A percentile compares a stretch with the other conserved stretches of the same genome.
Evolutionary conservation across 2,888 invertebrate genomes (phyloP).

Genomic region (Leucozona laternaria): DNA sequence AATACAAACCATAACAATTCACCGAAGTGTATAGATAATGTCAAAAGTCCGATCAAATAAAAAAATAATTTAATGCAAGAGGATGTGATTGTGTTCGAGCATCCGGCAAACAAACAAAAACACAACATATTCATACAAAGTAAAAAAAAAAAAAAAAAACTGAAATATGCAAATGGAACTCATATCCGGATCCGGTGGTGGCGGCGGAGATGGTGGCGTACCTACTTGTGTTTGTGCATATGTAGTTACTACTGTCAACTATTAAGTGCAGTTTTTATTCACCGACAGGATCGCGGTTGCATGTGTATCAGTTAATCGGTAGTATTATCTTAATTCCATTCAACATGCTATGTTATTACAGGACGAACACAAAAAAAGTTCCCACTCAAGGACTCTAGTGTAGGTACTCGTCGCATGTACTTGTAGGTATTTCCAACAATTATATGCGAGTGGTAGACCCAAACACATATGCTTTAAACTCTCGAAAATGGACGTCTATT

Average conservation of each 20-base stretch:
- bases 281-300: constrained; percentile 51
- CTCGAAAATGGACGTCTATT: constrained; percentile 39
- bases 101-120: constrained; percentile 39
- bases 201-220: background rate
- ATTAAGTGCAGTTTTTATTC: constrained; percentile 56
- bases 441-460: constrained; percentile 43
- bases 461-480: constrained; percentile 50
- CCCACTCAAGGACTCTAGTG: constrained; percentile 40
- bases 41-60: constrained; percentile 50
- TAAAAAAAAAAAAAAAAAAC: constrained; percentile 13
- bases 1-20: constrained; percentile 42
- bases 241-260: constrained; percentile 12
- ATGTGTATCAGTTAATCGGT: constrained; percentile 69
- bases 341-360: constrained; percentile 65
- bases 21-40: constrained; percentile 46
- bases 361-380: constrained; percentile 34
- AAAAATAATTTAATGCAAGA: constrained; percentile 30
- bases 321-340: constrained; percentile 74
- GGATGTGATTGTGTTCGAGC: constrained; percentile 54
- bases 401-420: constrained; percentile 18
- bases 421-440: constrained; percentile 26
- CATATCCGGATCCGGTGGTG: constrained; percentile 30
- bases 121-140: constrained; percentile 16
- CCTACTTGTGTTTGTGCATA: background rate
- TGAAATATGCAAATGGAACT: constrained; percentile 33